Percentiles rank a stretch among this genome's conserved stretches.
Evolutionary conservation across 2,113 vertebrate species (phyloP).

Genomic region (Diadophis punctatus): DNA sequence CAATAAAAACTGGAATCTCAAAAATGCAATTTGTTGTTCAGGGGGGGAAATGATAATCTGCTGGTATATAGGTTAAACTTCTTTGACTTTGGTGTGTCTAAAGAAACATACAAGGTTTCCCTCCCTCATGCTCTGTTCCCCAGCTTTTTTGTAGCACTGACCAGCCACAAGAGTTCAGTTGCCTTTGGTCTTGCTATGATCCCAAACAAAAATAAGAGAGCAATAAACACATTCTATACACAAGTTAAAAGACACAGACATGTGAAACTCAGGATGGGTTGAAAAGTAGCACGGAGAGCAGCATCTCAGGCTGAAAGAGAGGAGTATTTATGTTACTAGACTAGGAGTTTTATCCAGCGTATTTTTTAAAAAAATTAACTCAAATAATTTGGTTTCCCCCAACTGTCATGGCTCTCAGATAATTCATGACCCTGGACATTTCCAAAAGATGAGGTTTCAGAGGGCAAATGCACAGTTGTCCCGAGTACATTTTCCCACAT

Average conservation of each 20-base stretch:
- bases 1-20: background rate
- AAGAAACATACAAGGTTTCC: background rate
- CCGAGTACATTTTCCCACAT: conserved; percentile 16
- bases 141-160: background rate
- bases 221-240: background rate
- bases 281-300: background rate
- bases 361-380: conserved; percentile 39
- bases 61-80: accelerated
- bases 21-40: background rate
- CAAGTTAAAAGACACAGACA: conserved; percentile 16
- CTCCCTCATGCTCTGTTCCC: background rate
- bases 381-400: conserved; percentile 26
- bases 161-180: background rate
- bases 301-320: conserved; percentile 20
- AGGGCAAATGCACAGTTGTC: background rate
- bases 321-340: conserved; percentile 44
- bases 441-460: conserved; percentile 40
- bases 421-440: conserved; percentile 35
- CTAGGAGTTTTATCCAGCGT: conserved; percentile 13
- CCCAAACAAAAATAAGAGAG: background rate
- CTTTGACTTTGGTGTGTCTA: accelerated
- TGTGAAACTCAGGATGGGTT: background rate
- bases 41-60: background rate
- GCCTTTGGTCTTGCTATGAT: background rate
- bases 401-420: background rate